phyloP scores from a whole-genome alignment of 1,140 invertebrate genomes.

The Brachystomella parvula region DNA sequence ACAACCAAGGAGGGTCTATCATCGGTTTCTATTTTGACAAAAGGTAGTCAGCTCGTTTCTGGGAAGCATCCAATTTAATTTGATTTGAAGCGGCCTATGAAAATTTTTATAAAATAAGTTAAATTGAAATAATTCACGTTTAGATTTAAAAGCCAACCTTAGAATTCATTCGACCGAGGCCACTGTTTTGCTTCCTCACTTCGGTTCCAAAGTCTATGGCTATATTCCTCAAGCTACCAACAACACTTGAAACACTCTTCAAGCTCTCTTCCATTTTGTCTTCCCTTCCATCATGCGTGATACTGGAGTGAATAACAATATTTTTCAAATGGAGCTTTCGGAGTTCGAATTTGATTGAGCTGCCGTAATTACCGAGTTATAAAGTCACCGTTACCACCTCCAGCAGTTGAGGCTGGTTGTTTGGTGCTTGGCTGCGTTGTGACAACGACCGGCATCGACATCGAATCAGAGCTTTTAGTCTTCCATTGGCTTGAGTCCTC shows the following conservation, averaged over 20 bases:
- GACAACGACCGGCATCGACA: too few species aligned
- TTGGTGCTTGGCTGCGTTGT: too few species aligned
- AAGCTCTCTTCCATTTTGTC: conserved; percentile 55
- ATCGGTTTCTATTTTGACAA: too few species aligned
- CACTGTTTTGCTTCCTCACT: conserved; percentile 51
- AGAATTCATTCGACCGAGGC: conserved; percentile 47
- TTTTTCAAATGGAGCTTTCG: background rate
- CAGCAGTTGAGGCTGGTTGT: background rate
- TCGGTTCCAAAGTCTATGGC: conserved; percentile 55
- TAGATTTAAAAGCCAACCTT: too few species aligned
- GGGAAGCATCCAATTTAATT: too few species aligned
- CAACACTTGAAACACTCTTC: conserved; percentile 40
- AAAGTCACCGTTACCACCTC: background rate
- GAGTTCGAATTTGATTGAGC: background rate
- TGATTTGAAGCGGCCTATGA: too few species aligned
- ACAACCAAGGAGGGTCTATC: too few species aligned
- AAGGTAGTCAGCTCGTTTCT: too few species aligned
- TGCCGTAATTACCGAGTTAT: background rate
- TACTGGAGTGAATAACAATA: background rate
- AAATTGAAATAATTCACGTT: too few species aligned
- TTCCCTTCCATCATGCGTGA: conserved; percentile 51
- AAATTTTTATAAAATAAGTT: too few species aligned
- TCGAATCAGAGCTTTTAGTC: background rate
- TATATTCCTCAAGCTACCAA: conserved; percentile 50
- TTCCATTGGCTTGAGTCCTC: background rate